Conservation (phyloP, 1,140 invertebrate genomes). For the Drosophila takahashii region DNA sequence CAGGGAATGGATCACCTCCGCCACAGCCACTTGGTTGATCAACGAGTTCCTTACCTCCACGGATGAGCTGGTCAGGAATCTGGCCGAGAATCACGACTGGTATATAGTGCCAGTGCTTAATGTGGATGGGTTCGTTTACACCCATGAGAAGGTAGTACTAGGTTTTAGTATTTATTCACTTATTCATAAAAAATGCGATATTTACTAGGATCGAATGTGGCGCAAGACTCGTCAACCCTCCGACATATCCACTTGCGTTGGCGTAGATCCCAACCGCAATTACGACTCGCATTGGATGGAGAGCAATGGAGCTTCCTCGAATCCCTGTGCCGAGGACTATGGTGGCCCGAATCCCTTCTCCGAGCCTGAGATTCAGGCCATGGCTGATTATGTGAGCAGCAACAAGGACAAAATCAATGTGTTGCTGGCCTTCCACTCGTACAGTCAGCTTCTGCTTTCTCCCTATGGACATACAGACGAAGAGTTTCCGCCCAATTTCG, state of each 20-base stretch:
- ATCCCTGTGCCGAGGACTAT: conserved; percentile 88
- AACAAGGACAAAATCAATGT: conserved; percentile 85
- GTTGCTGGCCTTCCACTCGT: conserved; percentile 86
- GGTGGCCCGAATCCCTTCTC: conserved; percentile 90
- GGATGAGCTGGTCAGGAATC: conserved; percentile 67
- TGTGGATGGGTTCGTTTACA: conserved; percentile 90
- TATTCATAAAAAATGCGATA: not conserved
- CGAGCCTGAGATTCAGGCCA: conserved; percentile 89
- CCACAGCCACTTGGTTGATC: conserved; percentile 86
- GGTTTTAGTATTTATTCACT: not conserved
- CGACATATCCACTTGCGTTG: conserved; percentile 85
- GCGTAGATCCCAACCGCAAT: conserved; percentile 90
- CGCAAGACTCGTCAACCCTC: conserved; percentile 85
- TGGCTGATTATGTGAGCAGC: conserved; percentile 86
- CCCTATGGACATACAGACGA: conserved; percentile 86
- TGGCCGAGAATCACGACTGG: conserved; percentile 86
- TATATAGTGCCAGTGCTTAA: conserved; percentile 89
- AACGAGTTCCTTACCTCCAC: conserved; percentile 84
- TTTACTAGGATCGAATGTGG: conserved; percentile 85
- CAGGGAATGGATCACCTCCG: conserved; percentile 87
- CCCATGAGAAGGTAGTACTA: conserved; percentile 79
- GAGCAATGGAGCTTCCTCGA: conserved; percentile 62
- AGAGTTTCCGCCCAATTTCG: conserved; percentile 85
- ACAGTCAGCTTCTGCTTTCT: conserved; percentile 85
- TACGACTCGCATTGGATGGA: conserved; percentile 89